phyloP scores from a whole-genome alignment of 2,797 vertebrate genomes.

The Poecile montanus region DNA sequence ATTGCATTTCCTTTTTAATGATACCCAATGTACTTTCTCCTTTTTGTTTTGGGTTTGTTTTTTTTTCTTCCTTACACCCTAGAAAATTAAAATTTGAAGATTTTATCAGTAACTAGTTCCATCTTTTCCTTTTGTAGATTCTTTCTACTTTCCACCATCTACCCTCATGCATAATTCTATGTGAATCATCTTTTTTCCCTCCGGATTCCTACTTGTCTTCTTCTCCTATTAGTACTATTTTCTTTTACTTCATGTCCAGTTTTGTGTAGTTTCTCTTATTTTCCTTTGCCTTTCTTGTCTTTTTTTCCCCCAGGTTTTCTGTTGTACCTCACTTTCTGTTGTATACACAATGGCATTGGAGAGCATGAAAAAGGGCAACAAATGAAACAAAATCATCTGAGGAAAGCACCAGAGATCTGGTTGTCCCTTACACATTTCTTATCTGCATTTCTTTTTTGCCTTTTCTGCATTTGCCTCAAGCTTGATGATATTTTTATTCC shows the following conservation, averaged over 20 bases:
- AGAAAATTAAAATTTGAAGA: background rate
- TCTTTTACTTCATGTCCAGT: background rate
- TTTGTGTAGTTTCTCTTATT: background rate
- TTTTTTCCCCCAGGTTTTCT: background rate
- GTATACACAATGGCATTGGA: background rate
- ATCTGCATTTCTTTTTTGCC: background rate
- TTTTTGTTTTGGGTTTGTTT: rapidly evolving
- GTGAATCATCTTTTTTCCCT: background rate
- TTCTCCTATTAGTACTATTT: background rate
- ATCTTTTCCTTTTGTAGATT: background rate
- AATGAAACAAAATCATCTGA: background rate
- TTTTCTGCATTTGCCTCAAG: background rate
- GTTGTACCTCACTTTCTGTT: background rate
- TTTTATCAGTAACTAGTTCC: background rate
- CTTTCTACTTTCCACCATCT: background rate
- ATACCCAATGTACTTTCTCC: background rate
- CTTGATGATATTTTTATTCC: background rate
- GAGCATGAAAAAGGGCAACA: background rate
- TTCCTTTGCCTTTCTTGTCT: background rate
- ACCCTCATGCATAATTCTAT: background rate
- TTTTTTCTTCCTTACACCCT: background rate
- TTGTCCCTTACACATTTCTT: background rate
- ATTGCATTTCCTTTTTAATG: background rate
- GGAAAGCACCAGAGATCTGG: background rate
- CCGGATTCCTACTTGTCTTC: background rate